These are phyloP conservation scores for Synergus japonicus DNA, from an alignment of 2,888 invertebrate species.

Conservation along the genomic window DNA sequence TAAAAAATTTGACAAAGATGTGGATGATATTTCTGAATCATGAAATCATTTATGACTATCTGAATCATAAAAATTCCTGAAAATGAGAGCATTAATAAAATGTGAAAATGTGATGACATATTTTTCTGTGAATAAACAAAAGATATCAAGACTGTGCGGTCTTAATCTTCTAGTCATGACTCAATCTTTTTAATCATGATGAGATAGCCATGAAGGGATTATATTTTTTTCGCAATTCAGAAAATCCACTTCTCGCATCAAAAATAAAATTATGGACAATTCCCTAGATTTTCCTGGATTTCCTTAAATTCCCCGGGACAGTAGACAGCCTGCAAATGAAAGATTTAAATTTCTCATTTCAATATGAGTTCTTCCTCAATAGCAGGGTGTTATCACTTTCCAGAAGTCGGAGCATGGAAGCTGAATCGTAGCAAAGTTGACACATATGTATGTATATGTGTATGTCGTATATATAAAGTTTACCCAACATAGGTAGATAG, in stretches of 20 bases:
- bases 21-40: too few species aligned
- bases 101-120: not conserved
- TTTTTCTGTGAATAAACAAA: not conserved
- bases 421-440: constrained; percentile 10
- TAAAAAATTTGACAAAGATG: too few species aligned
- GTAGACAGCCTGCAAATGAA: not conserved
- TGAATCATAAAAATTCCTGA: not conserved
- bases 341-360: not conserved
- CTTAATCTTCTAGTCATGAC: not conserved
- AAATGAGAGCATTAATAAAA: not conserved
- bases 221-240: not conserved
- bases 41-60: not conserved
- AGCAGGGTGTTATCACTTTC: constrained; percentile 18
- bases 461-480: constrained; percentile 14
- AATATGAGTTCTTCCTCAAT: not conserved
- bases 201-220: not conserved
- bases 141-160: not conserved
- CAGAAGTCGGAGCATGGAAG: constrained; percentile 23
- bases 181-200: not conserved
- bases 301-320: too few species aligned
- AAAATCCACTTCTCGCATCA: too few species aligned
- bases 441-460: not conserved
- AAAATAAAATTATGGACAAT: too few species aligned
- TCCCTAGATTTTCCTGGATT: too few species aligned
- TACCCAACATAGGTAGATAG: constrained; percentile 17